A percentile compares a stretch with the other conserved stretches of the same genome.
phyloP scores from a whole-genome alignment of 2,113 vertebrate genomes.

The Bothrops jararaca region DNA sequence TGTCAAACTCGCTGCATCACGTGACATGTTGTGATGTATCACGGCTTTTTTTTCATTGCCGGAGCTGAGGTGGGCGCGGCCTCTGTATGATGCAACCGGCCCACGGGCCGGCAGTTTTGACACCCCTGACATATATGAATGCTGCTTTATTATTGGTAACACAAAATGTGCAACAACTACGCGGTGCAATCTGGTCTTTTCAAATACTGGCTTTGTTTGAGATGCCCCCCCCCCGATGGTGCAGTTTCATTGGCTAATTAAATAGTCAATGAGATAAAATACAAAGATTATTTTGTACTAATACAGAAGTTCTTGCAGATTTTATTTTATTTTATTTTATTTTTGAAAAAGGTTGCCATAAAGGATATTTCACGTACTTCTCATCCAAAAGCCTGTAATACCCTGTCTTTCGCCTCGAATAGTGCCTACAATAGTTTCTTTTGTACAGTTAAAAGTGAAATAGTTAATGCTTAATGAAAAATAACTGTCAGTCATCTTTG shows the following conservation, averaged over 20 bases:
- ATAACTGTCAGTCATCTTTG: neutral
- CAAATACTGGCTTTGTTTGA: neutral
- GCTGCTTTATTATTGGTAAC: too few species aligned
- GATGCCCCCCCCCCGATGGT: neutral
- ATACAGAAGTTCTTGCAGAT: neutral
- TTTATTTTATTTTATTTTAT: too few species aligned
- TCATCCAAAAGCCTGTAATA: neutral
- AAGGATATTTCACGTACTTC: neutral
- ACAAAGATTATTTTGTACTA: neutral
- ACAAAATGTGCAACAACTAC: neutral
- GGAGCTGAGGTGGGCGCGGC: accelerated
- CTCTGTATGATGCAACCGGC: too few species aligned
- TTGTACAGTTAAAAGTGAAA: neutral
- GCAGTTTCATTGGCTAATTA: neutral
- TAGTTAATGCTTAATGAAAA: neutral
- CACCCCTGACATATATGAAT: too few species aligned
- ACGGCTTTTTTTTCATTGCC: too few species aligned
- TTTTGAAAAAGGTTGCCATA: neutral
- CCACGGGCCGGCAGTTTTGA: too few species aligned
- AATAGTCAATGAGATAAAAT: neutral
- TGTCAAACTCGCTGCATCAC: too few species aligned
- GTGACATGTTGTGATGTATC: too few species aligned
- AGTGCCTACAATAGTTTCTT: neutral
- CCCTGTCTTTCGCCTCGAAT: neutral
- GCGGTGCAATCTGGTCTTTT: neutral